phyloP scores from a whole-genome alignment of 2,797 vertebrate genomes.

The Phrynocephalus forsythii region DNA sequence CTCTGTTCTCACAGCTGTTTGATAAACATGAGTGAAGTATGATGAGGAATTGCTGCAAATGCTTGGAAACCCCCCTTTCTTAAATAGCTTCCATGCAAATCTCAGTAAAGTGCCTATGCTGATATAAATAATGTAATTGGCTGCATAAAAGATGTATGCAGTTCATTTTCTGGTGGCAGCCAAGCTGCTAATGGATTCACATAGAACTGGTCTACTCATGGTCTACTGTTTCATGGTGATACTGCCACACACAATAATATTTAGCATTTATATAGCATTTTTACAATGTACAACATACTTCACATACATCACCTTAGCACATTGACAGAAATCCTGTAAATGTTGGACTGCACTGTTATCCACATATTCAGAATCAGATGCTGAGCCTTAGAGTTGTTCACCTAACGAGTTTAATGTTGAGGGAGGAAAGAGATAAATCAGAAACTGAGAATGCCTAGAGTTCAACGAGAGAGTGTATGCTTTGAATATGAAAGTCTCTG shows the following conservation, averaged over 20 bases:
- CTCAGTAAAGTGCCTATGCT: neutral
- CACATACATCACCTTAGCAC: neutral
- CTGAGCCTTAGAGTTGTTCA: neutral
- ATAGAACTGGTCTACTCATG: neutral
- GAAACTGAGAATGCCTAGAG: neutral
- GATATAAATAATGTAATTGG: conserved; percentile 13
- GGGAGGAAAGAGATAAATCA: neutral
- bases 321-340: neutral
- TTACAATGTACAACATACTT: neutral
- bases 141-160: neutral
- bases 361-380: neutral
- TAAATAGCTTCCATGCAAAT: neutral
- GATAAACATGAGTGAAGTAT: neutral
- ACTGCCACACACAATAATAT: neutral
- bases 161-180: conserved; percentile 10
- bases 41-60: neutral
- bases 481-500: neutral
- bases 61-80: neutral
- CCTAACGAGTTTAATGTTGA: neutral
- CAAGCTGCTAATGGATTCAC: conserved; percentile 7
- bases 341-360: neutral
- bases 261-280: neutral
- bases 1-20: too few species aligned
- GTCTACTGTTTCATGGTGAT: neutral
- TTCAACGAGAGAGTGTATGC: neutral